Evolutionary conservation across 2,113 vertebrate species (phyloP), one percentile per base, ranked within the genome.

Genomic region (Myocastor coypus): DNA sequence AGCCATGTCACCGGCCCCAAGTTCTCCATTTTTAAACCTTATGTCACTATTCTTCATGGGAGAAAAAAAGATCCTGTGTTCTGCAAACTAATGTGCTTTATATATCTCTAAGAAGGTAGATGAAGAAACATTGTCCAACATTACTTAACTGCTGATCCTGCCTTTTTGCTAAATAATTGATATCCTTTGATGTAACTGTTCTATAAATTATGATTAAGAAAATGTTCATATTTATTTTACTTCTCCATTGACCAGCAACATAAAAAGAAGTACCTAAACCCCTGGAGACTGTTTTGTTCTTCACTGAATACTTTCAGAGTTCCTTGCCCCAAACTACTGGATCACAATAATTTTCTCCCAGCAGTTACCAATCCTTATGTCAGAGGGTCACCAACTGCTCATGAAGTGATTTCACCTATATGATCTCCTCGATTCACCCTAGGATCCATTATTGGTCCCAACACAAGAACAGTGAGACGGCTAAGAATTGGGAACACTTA

Each of bases 401-500:
- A 16, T 77, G 87, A 87, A 13, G 75, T 12, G 16, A 40, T 30
- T 37, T 59, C 66, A 28, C 69, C 91, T 30, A 20, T 1, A 26
- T 50, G 40, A 30, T 11, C 26, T n/a, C 75, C 68, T n/a, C 17
- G 16, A 10, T n/a, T 63, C 68, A 24, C 20, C 4, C 68, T 24
- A 24, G 69, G n/a, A 22, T 28, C 40, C 46, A 6, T n/a, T 17
- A 16, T 52, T 61, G n/a, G 66, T 66, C 32, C 81, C 37, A 3
- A 91, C 89, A 93, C 34, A 46, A 81, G 50, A 87, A 73, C 34
- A 81, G 7, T 20, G 78, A 2, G 22, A 22, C 5, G 55, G 57
- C n/a, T 61, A 17, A 83, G 71, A 64, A 84, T 34, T 40, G 5
- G 55, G 84, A 28, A n/a, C 90, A 97, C 97, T 7, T 99, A 99